A percentile compares a stretch with the other conserved stretches of the same genome.
Evolutionary conservation across 2,113 vertebrate genomes (phyloP).

Genomic region (Natator depressus): DNA sequence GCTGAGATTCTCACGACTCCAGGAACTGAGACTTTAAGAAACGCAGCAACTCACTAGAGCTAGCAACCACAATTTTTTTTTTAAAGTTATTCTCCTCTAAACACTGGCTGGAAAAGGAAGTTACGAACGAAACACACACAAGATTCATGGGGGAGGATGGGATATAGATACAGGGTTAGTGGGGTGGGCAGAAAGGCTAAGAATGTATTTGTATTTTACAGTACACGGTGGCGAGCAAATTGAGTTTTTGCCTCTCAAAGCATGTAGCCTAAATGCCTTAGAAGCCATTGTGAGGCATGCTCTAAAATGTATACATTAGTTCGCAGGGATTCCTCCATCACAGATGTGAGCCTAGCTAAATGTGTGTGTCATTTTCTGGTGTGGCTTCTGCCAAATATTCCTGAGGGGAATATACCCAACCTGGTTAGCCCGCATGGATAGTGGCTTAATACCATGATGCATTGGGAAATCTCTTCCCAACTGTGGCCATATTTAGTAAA

Average conservation of each 20-base stretch:
- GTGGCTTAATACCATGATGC: background rate
- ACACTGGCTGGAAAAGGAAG: background rate
- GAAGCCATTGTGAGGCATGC: rapidly evolving
- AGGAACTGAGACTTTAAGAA: background rate
- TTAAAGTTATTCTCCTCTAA: background rate
- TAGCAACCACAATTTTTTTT: background rate
- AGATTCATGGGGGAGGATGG: background rate
- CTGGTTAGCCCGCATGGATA: background rate
- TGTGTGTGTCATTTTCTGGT: background rate
- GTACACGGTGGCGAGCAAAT: background rate
- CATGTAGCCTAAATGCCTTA: background rate
- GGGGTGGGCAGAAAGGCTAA: background rate
- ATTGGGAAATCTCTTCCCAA: background rate
- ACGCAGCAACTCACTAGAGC: background rate
- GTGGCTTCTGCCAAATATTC: background rate
- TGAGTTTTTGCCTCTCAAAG: background rate
- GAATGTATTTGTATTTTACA: rapidly evolving
- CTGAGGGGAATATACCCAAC: rapidly evolving
- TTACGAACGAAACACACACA: background rate
- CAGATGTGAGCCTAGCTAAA: background rate
- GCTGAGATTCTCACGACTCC: background rate
- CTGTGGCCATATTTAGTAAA: background rate
- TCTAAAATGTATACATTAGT: rapidly evolving
- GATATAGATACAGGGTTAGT: background rate
- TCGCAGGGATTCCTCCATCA: background rate